These are phyloP conservation scores for Hemiscyllium ocellatum DNA, from an alignment of 2,113 vertebrate species.

Conservation along the genomic window DNA sequence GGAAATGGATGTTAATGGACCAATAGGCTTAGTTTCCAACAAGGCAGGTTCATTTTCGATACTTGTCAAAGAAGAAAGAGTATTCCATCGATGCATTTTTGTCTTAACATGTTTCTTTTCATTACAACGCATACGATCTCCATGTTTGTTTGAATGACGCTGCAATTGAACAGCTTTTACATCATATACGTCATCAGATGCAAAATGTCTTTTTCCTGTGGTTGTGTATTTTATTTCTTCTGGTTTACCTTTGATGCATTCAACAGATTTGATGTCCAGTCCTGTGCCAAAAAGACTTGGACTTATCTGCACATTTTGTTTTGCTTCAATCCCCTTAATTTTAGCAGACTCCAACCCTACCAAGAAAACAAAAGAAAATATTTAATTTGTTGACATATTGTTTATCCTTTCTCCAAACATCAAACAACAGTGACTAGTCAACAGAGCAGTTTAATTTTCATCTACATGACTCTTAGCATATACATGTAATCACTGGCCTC, in stretches of 20 bases:
- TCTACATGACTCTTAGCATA: not conserved
- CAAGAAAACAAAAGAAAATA: not conserved
- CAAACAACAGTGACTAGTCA: not conserved
- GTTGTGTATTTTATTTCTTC: constrained; percentile 52
- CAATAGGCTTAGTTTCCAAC: constrained; percentile 57
- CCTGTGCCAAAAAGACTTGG: constrained; percentile 43
- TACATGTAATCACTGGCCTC: not conserved
- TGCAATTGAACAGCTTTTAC: constrained; percentile 66
- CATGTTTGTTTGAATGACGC: constrained; percentile 44
- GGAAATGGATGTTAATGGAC: constrained; percentile 43
- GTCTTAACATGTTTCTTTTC: constrained; percentile 46
- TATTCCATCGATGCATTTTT: constrained; percentile 45
- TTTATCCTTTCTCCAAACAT: not conserved
- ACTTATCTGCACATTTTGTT: not conserved
- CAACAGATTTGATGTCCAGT: constrained; percentile 44
- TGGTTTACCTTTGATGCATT: constrained; percentile 46
- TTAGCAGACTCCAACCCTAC: not conserved
- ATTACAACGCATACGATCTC: constrained; percentile 44
- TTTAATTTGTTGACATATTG: not conserved
- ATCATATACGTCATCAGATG: constrained; percentile 72
- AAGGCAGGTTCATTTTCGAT: constrained; percentile 54
- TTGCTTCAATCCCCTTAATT: not conserved
- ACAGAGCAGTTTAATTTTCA: not conserved
- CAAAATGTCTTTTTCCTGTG: constrained; percentile 76
- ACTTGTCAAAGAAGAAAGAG: constrained; percentile 50